phyloP scores from a whole-genome alignment of 2,888 invertebrate species.

The Strigamia maritima region DNA sequence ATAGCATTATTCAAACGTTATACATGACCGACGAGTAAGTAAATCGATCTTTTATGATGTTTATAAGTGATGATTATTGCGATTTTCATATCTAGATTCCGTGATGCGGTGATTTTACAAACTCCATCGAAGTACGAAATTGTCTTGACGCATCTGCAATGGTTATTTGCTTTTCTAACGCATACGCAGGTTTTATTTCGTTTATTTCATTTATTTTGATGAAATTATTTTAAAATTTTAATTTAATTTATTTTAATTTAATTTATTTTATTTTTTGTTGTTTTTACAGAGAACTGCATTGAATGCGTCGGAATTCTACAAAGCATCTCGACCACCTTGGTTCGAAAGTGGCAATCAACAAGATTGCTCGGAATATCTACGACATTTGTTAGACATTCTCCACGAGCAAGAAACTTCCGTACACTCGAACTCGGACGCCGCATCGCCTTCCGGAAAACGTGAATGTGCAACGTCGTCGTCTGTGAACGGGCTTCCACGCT shows the following conservation, averaged over 20 bases:
- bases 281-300: slow-evolving; percentile 59
- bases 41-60: too few relatives aligned
- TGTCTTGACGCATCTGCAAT: slow-evolving; percentile 66
- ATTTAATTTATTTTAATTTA: too few relatives aligned
- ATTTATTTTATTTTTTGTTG: background rate
- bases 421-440: background rate
- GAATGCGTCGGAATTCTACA: slow-evolving; percentile 69
- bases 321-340: slow-evolving; percentile 70
- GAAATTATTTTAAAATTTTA: too few relatives aligned
- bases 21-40: slow-evolving; percentile 69
- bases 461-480: background rate
- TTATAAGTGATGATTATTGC: background rate
- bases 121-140: slow-evolving; percentile 54
- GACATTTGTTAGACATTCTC: slow-evolving; percentile 40
- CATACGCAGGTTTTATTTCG: slow-evolving; percentile 46
- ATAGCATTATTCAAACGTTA: slow-evolving; percentile 78
- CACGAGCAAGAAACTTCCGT: slow-evolving; percentile 42
- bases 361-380: slow-evolving; percentile 80
- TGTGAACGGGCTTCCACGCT: background rate
- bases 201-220: background rate
- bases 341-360: slow-evolving; percentile 76
- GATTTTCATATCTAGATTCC: background rate
- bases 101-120: slow-evolving; percentile 37
- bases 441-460: background rate
- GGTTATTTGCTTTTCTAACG: slow-evolving; percentile 67